phyloP scores from a whole-genome alignment of 2,888 invertebrate genomes.

The Nephrotoma guestfalica region DNA sequence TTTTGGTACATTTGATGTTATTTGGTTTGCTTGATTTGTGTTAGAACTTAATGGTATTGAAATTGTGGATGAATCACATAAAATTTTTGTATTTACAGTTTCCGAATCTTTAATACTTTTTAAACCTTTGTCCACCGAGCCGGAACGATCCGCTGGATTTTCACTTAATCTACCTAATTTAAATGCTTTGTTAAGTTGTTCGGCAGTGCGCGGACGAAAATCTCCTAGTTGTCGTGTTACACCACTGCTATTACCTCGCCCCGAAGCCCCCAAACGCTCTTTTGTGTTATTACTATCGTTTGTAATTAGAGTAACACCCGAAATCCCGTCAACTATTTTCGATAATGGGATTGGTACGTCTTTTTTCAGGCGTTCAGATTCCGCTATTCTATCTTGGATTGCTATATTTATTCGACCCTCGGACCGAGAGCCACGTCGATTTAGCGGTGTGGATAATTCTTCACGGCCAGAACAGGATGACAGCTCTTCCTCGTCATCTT shows the following conservation, averaged over 20 bases:
- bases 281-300: conserved; percentile 13
- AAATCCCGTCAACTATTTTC: conserved; percentile 10
- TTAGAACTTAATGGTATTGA: conserved; percentile 36
- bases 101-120: conserved; percentile 19
- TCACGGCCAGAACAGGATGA: conserved; percentile 37
- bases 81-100: conserved; percentile 15
- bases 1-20: conserved; percentile 29
- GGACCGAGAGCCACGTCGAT: conserved; percentile 60
- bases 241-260: background rate
- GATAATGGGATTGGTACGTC: conserved; percentile 23
- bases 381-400: conserved; percentile 45
- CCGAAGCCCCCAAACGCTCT: conserved; percentile 11
- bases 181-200: background rate
- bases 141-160: conserved; percentile 7
- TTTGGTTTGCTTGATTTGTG: conserved; percentile 18
- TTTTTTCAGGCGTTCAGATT: conserved; percentile 44
- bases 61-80: conserved; percentile 39
- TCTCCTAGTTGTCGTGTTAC: conserved; percentile 3
- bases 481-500: conserved; percentile 68
- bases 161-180: conserved; percentile 2
- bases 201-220: conserved; percentile 7
- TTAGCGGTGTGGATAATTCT: conserved; percentile 38
- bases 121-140: conserved; percentile 14
- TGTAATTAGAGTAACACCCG: conserved; percentile 13
- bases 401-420: conserved; percentile 63